Percentiles rank a stretch among this genome's conserved stretches.
phyloP scores from a whole-genome alignment of 2,797 vertebrate species.

The Arnoldichthys spilopterus region DNA sequence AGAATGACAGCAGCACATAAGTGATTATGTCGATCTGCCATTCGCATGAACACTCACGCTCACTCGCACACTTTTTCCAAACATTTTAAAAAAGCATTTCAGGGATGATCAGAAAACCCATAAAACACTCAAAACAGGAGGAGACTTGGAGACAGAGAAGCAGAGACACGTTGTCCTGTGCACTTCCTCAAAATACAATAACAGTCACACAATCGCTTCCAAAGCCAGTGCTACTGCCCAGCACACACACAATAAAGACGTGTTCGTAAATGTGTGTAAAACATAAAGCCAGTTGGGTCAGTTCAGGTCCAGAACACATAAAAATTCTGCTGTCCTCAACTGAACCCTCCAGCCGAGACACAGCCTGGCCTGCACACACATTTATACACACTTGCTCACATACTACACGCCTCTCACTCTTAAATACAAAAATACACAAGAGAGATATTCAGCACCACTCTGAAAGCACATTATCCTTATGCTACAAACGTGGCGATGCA shows the following conservation, averaged over 20 bases:
- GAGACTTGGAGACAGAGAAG: slow-evolving; percentile 63
- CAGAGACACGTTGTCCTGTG: slow-evolving; percentile 66
- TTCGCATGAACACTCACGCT: slow-evolving; percentile 58
- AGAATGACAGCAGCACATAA: slow-evolving; percentile 79
- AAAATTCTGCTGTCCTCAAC: slow-evolving; percentile 66
- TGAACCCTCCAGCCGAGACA: slow-evolving; percentile 51
- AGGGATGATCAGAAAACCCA: slow-evolving; percentile 75
- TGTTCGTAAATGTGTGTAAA: slow-evolving; percentile 68
- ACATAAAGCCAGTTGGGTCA: slow-evolving; percentile 75
- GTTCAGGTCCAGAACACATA: slow-evolving; percentile 76
- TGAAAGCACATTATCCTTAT: not conserved
- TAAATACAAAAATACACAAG: slow-evolving; percentile 1
- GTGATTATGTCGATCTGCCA: slow-evolving; percentile 52
- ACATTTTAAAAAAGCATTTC: slow-evolving; percentile 67
- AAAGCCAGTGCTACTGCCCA: not conserved
- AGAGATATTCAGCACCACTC: slow-evolving; percentile 31
- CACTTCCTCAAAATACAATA: slow-evolving; percentile 64
- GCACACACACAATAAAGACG: slow-evolving; percentile 64
- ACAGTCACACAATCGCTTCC: slow-evolving; percentile 6
- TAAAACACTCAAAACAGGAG: slow-evolving; percentile 64
- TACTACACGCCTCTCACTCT: slow-evolving; percentile 18
- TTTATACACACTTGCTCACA: slow-evolving; percentile 29
- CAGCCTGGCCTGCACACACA: slow-evolving; percentile 37
- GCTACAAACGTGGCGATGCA: not conserved
- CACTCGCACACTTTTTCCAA: slow-evolving; percentile 65